Percentiles rank a stretch among this genome's conserved stretches.
Conservation (phyloP, 2,888 invertebrate genomes). For the Diarsia rubi region DNA sequence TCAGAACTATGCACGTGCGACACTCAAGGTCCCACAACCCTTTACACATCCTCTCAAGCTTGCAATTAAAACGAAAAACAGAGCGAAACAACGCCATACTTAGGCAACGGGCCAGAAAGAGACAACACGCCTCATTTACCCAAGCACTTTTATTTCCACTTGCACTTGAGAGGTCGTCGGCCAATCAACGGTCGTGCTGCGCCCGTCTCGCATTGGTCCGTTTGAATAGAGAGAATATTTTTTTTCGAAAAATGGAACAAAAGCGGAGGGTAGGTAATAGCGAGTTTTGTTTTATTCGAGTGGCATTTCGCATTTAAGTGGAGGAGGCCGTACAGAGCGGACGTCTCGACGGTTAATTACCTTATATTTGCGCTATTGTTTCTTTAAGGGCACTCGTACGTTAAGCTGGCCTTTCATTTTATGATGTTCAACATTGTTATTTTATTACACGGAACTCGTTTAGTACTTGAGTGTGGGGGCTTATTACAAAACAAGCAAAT, state of each 20-base stretch:
- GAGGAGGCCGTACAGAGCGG: slow-evolving; percentile 81
- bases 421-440: slow-evolving; percentile 87
- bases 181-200: slow-evolving; percentile 89
- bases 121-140: slow-evolving; percentile 87
- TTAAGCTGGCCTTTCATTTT: slow-evolving; percentile 80
- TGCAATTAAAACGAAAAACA: slow-evolving; percentile 90
- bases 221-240: slow-evolving; percentile 89
- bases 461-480: slow-evolving; percentile 73
- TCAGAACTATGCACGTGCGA: slow-evolving; percentile 85
- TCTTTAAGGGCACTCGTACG: slow-evolving; percentile 75
- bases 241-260: slow-evolving; percentile 86
- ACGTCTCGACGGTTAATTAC: slow-evolving; percentile 88
- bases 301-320: slow-evolving; percentile 88
- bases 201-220: slow-evolving; percentile 89
- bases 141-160: slow-evolving; percentile 90
- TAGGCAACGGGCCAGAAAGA: slow-evolving; percentile 76
- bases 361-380: slow-evolving; percentile 85
- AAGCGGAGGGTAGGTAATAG: slow-evolving; percentile 89
- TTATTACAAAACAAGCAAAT: slow-evolving; percentile 86
- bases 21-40: slow-evolving; percentile 90
- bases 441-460: slow-evolving; percentile 81
- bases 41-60: slow-evolving; percentile 88
- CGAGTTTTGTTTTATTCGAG: slow-evolving; percentile 90
- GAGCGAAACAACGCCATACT: slow-evolving; percentile 78
- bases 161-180: slow-evolving; percentile 88